A percentile compares a stretch with the other conserved stretches of the same genome.
Evolutionary conservation across 2,888 invertebrate species (phyloP).

Genomic region (Julus scandinavius): DNA sequence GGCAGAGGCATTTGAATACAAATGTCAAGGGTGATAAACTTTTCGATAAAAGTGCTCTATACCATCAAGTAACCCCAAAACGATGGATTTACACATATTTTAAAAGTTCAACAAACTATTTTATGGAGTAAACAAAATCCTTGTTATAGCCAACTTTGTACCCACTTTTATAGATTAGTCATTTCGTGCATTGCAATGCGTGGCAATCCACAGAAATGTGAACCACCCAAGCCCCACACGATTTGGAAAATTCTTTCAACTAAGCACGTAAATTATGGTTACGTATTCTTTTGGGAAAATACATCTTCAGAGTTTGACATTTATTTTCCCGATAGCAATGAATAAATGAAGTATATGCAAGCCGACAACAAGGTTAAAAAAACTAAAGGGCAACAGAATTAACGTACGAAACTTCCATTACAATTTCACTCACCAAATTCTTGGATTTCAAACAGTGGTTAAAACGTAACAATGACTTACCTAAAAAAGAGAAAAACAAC

Average conservation of each 20-base stretch:
- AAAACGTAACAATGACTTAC: constrained; percentile 23
- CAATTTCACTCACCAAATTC: constrained; percentile 19
- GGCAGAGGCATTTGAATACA: not conserved
- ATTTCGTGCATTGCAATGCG: too few species aligned
- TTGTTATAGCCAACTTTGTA: too few species aligned
- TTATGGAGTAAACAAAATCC: too few species aligned
- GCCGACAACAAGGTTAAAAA: not conserved
- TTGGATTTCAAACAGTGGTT: not conserved
- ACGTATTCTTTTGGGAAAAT: too few species aligned
- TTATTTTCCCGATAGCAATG: not conserved
- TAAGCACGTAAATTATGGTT: too few species aligned
- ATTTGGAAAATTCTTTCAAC: too few species aligned
- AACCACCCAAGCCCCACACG: too few species aligned
- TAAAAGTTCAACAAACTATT: too few species aligned
- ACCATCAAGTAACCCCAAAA: not conserved
- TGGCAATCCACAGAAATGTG: too few species aligned
- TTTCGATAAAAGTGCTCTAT: not conserved
- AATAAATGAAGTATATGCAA: not conserved
- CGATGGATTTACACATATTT: not conserved
- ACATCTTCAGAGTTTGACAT: not conserved
- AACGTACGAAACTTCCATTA: not conserved
- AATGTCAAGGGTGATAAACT: constrained; percentile 18
- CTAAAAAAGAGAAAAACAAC: not conserved
- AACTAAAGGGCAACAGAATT: not conserved
- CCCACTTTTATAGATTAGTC: too few species aligned